Evolutionary conservation across 2,888 invertebrate species (phyloP).

Genomic region (Rhagium mordax): DNA sequence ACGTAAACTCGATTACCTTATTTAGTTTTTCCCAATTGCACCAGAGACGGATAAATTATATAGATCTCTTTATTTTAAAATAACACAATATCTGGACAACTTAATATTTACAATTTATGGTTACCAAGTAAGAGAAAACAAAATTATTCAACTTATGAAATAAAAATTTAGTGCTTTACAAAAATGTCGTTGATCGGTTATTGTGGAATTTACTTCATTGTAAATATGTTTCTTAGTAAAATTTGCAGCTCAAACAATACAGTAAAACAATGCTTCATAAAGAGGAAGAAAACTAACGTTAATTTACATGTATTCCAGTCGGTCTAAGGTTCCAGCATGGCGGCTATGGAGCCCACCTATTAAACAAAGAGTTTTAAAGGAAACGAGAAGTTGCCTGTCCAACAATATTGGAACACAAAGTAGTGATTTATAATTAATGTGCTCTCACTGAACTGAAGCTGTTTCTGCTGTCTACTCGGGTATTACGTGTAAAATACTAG

Average conservation of each 20-base stretch:
- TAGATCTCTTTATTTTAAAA: no score
- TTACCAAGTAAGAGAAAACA: no score
- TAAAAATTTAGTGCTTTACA: no score
- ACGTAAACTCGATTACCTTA: background rate
- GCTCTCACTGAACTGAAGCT: constrained; percentile 47
- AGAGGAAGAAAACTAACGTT: background rate
- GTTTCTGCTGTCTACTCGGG: constrained; percentile 41
- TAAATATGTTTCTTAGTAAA: background rate
- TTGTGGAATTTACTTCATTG: background rate
- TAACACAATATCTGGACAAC: no score
- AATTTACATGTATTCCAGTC: background rate
- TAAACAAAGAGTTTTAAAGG: constrained; percentile 30
- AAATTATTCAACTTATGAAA: no score
- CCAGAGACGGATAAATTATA: no score
- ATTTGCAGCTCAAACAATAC: background rate
- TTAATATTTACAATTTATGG: no score
- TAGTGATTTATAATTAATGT: constrained; percentile 60
- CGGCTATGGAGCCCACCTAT: background rate
- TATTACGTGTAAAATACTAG: constrained; percentile 62
- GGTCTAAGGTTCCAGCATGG: background rate
- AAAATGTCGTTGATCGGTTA: no score
- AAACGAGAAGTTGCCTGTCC: constrained; percentile 38
- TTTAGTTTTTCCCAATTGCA: background rate
- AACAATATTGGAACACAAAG: constrained; percentile 57
- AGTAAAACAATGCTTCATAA: background rate